Evolutionary conservation across 2,797 vertebrate genomes (phyloP).

Genomic region (Sphenodon punctatus): DNA sequence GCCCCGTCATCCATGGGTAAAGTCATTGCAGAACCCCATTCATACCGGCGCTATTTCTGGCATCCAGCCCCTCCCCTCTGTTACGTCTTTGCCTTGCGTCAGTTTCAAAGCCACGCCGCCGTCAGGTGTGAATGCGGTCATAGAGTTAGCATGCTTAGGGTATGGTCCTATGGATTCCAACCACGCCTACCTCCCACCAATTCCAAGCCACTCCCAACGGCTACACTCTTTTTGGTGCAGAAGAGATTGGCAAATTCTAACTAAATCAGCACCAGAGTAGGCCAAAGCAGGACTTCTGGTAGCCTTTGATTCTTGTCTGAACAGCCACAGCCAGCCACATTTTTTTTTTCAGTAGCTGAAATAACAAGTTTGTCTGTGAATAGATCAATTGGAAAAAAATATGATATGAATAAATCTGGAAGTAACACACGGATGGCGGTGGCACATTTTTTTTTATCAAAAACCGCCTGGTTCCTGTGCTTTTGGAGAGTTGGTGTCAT

Average conservation of each 20-base stretch:
- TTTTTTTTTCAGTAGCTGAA: slow-evolving; percentile 85
- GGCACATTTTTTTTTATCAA: slow-evolving; percentile 87
- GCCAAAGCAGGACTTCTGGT: background rate
- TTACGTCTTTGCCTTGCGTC: too few relatives aligned
- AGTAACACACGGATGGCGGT: slow-evolving; percentile 85
- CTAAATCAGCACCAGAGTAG: background rate
- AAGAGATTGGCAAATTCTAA: background rate
- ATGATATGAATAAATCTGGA: slow-evolving; percentile 96
- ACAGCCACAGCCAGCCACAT: slow-evolving; percentile 44
- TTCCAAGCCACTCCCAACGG: too few relatives aligned
- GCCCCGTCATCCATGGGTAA: too few relatives aligned
- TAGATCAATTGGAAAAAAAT: slow-evolving; percentile 89
- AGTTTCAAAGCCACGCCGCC: too few relatives aligned
- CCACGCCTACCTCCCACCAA: background rate
- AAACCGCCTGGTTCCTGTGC: slow-evolving; percentile 69
- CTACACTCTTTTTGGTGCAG: background rate
- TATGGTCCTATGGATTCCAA: background rate
- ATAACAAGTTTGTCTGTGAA: slow-evolving; percentile 94
- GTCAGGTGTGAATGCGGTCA: background rate
- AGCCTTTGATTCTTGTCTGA: slow-evolving; percentile 17
- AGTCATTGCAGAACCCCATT: too few relatives aligned
- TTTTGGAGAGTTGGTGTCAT: slow-evolving; percentile 81
- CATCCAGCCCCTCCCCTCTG: too few relatives aligned
- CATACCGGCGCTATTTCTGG: too few relatives aligned
- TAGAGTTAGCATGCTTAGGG: background rate